These are phyloP conservation scores for Matsumurasca onukii DNA, from an alignment of 1,140 invertebrate genomes.

Conservation along the genomic window DNA sequence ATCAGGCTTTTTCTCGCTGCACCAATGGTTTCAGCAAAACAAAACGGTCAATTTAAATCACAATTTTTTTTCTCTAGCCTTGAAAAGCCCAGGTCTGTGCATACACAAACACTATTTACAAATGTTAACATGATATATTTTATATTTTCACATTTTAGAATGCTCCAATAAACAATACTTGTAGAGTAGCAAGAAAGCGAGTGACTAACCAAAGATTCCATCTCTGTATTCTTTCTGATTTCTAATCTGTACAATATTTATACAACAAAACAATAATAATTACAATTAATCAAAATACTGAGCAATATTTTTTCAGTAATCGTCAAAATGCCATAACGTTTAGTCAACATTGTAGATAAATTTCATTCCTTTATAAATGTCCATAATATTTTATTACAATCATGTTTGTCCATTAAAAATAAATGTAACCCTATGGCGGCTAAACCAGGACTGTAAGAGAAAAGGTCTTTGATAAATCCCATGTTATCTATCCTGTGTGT, in stretches of 20 bases:
- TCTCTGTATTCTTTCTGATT: not conserved
- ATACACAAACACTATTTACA: too few relatives aligned
- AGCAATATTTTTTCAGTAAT: not conserved
- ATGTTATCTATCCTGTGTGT: too few relatives aligned
- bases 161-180: slow-evolving; percentile 15
- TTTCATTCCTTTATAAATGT: not conserved
- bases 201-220: slow-evolving; percentile 13
- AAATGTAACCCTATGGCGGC: too few relatives aligned
- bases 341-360: not conserved
- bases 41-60: too few relatives aligned
- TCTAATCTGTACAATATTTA: not conserved
- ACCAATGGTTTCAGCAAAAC: too few relatives aligned
- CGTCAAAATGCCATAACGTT: not conserved
- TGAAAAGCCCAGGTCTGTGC: too few relatives aligned
- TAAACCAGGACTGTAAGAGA: too few relatives aligned
- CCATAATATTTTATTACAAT: not conserved
- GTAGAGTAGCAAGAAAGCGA: slow-evolving; percentile 10
- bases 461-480: too few relatives aligned
- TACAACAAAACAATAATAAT: slow-evolving; percentile 6
- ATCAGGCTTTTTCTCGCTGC: too few relatives aligned
- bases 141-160: slow-evolving; percentile 18
- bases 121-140: slow-evolving; percentile 27
- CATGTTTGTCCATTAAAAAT: too few relatives aligned
- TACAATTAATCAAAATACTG: not conserved
- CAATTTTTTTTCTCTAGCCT: too few relatives aligned